A percentile compares a stretch with the other conserved stretches of the same genome.
These are phyloP conservation scores for Pyrgilauda ruficollis DNA, from an alignment of 2,113 vertebrate genomes.

Conservation along the genomic window DNA sequence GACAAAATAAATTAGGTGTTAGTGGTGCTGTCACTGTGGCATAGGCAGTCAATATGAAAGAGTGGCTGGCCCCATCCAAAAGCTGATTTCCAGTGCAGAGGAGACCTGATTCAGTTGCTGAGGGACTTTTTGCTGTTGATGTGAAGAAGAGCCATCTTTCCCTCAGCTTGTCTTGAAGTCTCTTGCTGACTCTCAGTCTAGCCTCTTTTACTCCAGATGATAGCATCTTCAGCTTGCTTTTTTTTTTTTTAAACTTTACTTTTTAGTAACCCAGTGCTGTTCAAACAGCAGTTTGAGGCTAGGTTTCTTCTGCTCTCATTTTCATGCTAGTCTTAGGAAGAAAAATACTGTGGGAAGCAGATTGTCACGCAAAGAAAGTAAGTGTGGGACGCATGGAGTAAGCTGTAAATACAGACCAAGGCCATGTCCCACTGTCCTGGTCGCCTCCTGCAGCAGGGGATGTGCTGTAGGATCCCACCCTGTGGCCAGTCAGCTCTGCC, in stretches of 20 bases:
- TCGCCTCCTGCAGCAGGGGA: not conserved
- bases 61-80: not conserved
- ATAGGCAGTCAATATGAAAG: not conserved
- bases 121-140: not conserved
- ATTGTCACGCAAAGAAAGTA: not conserved
- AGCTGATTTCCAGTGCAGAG: not conserved
- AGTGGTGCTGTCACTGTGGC: not conserved
- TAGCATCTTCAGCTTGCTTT: not conserved
- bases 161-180: not conserved
- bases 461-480: not conserved
- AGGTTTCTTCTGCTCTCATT: not conserved
- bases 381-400: not conserved
- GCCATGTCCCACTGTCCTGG: not conserved
- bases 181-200: not conserved
- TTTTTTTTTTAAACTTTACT: not conserved
- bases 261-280: not conserved
- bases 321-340: constrained; percentile 28
- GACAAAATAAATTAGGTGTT: constrained; percentile 29
- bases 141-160: not conserved
- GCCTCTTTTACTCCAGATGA: not conserved
- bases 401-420: not conserved
- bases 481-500: not conserved
- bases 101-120: not conserved
- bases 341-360: constrained; percentile 29
- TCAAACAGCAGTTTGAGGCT: constrained; percentile 1